Evolutionary conservation across 2,113 vertebrate species (phyloP).

Genomic region (Microtus pennsylvanicus): DNA sequence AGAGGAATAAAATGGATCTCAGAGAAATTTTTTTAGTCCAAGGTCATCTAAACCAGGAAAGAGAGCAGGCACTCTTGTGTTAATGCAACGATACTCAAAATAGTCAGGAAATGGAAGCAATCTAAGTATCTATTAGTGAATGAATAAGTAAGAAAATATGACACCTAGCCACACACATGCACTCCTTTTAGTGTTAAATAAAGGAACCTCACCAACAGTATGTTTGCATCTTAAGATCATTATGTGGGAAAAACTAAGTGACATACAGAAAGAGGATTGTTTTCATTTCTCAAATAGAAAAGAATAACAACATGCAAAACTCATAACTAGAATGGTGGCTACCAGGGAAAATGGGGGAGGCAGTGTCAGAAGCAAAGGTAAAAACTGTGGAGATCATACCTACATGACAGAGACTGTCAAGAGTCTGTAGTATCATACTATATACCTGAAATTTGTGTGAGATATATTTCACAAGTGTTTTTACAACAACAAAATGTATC

Average conservation of each 20-base stretch:
- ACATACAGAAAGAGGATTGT: background rate
- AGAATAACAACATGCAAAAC: background rate
- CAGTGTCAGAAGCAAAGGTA: background rate
- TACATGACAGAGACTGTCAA: no score
- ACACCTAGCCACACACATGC: background rate
- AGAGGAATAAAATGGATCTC: background rate
- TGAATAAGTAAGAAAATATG: background rate
- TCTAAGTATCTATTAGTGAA: background rate
- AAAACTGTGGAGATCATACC: background rate
- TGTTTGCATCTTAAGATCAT: background rate
- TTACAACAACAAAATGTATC: background rate
- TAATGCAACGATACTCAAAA: background rate
- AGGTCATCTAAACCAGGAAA: background rate
- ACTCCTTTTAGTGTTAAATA: background rate
- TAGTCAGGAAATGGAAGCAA: background rate
- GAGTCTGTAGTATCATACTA: background rate
- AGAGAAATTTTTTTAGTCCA: background rate
- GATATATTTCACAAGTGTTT: background rate
- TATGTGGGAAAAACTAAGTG: background rate
- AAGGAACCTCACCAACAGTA: background rate
- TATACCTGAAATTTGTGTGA: background rate
- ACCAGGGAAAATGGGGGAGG: fast-evolving
- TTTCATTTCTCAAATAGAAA: background rate
- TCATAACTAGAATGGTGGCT: background rate
- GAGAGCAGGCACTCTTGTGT: background rate